These are phyloP conservation scores for Amorpha juglandis DNA, from an alignment of 2,888 invertebrate genomes.

Conservation along the genomic window DNA sequence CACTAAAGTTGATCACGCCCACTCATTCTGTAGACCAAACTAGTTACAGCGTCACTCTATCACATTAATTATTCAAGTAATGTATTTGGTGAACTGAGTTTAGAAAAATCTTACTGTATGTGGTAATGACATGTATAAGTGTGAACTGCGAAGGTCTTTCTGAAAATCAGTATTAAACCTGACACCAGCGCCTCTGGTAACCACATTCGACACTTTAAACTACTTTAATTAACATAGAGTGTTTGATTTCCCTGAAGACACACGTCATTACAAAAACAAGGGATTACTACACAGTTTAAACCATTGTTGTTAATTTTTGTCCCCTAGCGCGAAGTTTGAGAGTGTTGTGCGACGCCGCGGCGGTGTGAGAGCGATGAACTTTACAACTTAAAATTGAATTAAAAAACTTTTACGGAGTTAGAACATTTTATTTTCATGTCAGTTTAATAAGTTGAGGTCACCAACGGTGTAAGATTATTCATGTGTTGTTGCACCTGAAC, in stretches of 20 bases:
- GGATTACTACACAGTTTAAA: constrained; percentile 2
- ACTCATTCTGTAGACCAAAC: no score
- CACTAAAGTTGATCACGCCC: no score
- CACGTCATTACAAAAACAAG: constrained; percentile 9
- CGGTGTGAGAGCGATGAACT: background rate
- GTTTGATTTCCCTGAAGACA: constrained; percentile 12
- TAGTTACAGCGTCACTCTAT: no score
- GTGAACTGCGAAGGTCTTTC: background rate
- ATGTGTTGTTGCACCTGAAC: background rate
- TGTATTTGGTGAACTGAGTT: no score
- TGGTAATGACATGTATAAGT: no score
- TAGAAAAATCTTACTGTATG: no score
- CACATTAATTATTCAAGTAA: no score
- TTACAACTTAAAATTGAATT: constrained; percentile 10
- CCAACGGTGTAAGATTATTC: background rate
- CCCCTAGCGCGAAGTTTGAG: constrained; percentile 1
- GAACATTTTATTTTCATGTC: background rate
- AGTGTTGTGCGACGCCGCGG: background rate
- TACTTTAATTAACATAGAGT: background rate
- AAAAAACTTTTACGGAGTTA: constrained; percentile 3
- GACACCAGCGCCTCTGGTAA: background rate
- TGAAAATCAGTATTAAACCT: background rate
- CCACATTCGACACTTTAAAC: background rate
- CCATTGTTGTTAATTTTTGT: constrained; percentile 13
- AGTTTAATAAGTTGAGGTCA: background rate